Base-by-base conservation (phyloP, 2,888 invertebrate genomes). In the Entomobrya multifasciata region DNA sequence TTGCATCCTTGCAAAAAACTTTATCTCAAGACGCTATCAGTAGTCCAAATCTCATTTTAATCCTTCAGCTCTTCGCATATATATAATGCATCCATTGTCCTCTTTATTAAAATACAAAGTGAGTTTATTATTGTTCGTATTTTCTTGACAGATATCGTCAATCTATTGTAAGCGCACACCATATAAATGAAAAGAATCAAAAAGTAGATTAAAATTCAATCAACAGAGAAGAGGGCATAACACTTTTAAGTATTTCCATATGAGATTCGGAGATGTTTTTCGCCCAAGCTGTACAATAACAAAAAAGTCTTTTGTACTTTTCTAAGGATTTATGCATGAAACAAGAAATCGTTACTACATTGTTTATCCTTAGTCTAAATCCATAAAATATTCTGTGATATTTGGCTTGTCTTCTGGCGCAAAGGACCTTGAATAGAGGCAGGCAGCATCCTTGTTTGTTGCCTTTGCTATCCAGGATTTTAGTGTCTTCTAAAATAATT, bases 401-500 rank as follows among this genome's bases (percentile, higher is more conserved):
- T 47, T 70, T 47, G 70, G 44, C 70, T 70, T 36, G 36, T 65
- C 36, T 20, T 67, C 20, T n/a, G n/a, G n/a, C n/a, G 20, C 17
- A 70, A 47, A 70, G 47, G 70, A 70, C 70, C 70, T 70, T 70
- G 70, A 70, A 67, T 17, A 13, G 44, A n/a, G n/a, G n/a, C n/a
- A n/a, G n/a, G n/a, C n/a, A n/a, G n/a, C n/a, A n/a, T n/a, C n/a
- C n/a, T n/a, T n/a, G n/a, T n/a, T n/a, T n/a, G n/a, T n/a, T n/a
- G n/a, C n/a, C n/a, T n/a, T n/a, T n/a, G n/a, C n/a, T n/a, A n/a
- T n/a, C n/a, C n/a, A n/a, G n/a, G n/a, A n/a, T n/a, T n/a, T n/a
- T n/a, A n/a, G n/a, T n/a, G n/a, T n/a, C n/a, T n/a, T n/a, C n/a
- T n/a, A n/a, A n/a, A n/a, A n/a, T n/a, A n/a, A n/a, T n/a, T n/a